Conservation (phyloP, 1,140 invertebrate species). For the Drosophila malerkotliana region DNA sequence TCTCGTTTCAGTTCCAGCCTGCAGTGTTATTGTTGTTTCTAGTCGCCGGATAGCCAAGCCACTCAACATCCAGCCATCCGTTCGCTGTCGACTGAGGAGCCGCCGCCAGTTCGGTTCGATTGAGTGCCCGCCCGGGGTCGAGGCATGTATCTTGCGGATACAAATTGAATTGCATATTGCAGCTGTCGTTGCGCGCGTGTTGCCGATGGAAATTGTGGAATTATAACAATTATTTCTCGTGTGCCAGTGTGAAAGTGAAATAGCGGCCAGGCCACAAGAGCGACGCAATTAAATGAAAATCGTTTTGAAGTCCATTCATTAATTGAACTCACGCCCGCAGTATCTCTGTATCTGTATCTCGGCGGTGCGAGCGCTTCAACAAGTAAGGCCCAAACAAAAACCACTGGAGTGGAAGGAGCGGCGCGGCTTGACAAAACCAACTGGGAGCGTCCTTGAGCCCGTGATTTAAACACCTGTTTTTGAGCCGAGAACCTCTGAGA, state of each 20-base stretch:
- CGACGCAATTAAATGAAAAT: conserved; percentile 75
- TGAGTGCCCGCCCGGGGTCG: conserved; percentile 9
- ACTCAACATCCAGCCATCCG: conserved; percentile 44
- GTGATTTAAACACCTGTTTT: conserved; percentile 68
- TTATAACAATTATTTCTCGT: conserved; percentile 40
- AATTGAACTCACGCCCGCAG: conserved; percentile 20
- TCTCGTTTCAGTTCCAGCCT: conserved; percentile 44
- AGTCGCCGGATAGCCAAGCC: conserved; percentile 34
- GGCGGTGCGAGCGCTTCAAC: conserved; percentile 34
- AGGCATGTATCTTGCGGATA: conserved; percentile 36
- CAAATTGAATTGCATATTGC: conserved; percentile 59
- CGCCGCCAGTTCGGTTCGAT: conserved; percentile 16
- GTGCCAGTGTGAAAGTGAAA: conserved; percentile 75
- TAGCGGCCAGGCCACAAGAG: conserved; percentile 37
- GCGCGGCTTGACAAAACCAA: conserved; percentile 45
- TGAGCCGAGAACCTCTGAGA: conserved; percentile 2
- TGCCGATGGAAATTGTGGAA: conserved; percentile 46
- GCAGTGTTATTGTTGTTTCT: conserved; percentile 51
- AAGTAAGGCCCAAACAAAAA: conserved; percentile 46
- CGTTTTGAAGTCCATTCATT: conserved; percentile 30
- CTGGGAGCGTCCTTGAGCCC: conserved; percentile 63
- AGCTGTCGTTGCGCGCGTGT: conserved; percentile 64
- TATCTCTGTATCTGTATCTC: conserved; percentile 7
- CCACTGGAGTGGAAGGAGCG: conserved; percentile 56
- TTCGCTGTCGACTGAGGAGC: conserved; percentile 72